These are phyloP conservation scores for Notolabrus celidotus DNA, from an alignment of 2,797 vertebrate species.

Conservation along the genomic window DNA sequence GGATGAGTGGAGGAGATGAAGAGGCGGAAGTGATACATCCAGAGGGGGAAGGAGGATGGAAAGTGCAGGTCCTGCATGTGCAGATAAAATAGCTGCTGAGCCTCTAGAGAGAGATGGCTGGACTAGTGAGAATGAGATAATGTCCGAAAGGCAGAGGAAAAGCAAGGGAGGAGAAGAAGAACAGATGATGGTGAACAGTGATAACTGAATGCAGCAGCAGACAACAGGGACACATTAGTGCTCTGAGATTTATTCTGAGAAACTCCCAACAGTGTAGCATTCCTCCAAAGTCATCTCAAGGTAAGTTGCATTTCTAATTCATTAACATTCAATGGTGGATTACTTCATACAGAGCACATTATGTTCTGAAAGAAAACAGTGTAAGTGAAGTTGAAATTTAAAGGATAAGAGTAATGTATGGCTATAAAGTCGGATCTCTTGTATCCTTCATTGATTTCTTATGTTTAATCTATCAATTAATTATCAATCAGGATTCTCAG, in stretches of 20 bases:
- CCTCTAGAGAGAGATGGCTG: constrained; percentile 26
- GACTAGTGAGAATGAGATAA: constrained; percentile 33
- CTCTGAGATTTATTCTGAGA: constrained; percentile 14
- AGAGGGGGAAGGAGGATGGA: constrained; percentile 21
- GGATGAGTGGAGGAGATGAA: constrained; percentile 18
- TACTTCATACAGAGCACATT: neutral
- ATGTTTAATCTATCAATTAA: constrained; percentile 6
- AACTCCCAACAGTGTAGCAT: constrained; percentile 14
- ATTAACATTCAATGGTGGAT: constrained; percentile 18
- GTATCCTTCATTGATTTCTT: constrained; percentile 1
- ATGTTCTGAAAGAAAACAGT: constrained; percentile 15
- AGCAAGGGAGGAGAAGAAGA: constrained; percentile 16
- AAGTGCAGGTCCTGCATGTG: constrained; percentile 33
- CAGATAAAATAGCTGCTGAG: constrained; percentile 47
- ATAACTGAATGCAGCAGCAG: constrained; percentile 28
- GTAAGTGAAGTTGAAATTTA: neutral
- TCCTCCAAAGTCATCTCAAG: constrained; percentile 27
- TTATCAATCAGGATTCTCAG: constrained; percentile 3
- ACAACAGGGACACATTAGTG: constrained; percentile 23
- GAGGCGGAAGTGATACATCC: constrained; percentile 25
- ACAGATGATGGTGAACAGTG: constrained; percentile 16
- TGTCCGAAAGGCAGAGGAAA: constrained; percentile 12
- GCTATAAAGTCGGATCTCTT: too few species aligned
- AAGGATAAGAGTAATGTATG: neutral
- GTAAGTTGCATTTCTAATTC: constrained; percentile 57